Evolutionary conservation across 92 coral and sea anemone species (phyloP).

Genomic region (Porites cylindrica): DNA sequence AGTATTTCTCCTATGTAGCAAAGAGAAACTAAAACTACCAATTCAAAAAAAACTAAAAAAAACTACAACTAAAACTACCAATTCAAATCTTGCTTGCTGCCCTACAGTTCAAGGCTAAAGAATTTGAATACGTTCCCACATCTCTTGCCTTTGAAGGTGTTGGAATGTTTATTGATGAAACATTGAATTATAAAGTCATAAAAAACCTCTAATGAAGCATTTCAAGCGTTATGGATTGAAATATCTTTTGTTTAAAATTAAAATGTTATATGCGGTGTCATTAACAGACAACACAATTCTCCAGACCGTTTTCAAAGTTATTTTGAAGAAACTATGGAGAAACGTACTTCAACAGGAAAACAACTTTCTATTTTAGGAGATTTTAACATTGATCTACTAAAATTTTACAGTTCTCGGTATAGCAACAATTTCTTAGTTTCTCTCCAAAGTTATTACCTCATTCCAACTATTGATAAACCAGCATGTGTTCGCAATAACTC

Average conservation of each 20-base stretch:
- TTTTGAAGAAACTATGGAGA: conserved; percentile 15
- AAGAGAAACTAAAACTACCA: no score
- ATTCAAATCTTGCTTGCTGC: no score
- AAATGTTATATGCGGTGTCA: conserved; percentile 32
- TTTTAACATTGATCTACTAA: no score
- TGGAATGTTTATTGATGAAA: conserved; percentile 43
- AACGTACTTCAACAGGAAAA: conserved; percentile 11
- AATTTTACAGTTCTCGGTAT: no score
- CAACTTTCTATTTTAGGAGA: no score
- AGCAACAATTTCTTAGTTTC: no score
- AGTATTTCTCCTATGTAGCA: no score
- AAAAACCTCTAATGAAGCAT: not conserved
- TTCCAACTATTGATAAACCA: no score
- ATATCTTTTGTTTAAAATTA: not conserved
- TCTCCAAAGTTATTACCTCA: no score
- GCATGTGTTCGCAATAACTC: no score
- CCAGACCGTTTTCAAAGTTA: conserved; percentile 21
- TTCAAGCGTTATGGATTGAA: not conserved
- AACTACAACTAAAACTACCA: no score
- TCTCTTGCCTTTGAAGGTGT: conserved; percentile 60
- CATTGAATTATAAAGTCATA: conserved; percentile 40
- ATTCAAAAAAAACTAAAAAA: no score
- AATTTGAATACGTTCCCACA: conserved; percentile 60
- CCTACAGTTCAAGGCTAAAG: conserved; percentile 33
- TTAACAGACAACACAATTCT: conserved; percentile 32